These are phyloP conservation scores for Euplagia quadripunctaria DNA, from an alignment of 2,888 invertebrate species.

Conservation along the genomic window DNA sequence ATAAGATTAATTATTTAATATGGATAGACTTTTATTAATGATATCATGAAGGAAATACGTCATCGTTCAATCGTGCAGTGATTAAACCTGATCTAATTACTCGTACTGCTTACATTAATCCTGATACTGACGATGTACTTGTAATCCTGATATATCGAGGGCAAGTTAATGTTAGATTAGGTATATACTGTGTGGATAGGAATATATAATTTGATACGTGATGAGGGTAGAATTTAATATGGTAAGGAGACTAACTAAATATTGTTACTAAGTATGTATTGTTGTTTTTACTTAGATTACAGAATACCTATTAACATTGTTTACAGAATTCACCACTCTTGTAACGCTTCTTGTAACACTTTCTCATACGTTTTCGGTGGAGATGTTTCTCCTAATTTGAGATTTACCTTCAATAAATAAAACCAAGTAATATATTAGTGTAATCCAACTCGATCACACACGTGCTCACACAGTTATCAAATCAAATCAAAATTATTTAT, in stretches of 20 bases:
- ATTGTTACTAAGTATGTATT: background rate
- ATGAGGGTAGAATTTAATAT: background rate
- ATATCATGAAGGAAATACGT: constrained; percentile 4
- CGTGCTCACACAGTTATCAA: too few relatives aligned
- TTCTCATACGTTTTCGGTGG: too few relatives aligned
- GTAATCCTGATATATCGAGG: constrained; percentile 16
- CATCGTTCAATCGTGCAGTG: constrained; percentile 32
- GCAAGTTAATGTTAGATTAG: background rate
- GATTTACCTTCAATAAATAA: too few relatives aligned
- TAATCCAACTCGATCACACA: too few relatives aligned
- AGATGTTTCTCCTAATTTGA: too few relatives aligned
- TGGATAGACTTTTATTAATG: background rate
- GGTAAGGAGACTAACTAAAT: background rate
- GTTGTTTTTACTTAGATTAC: background rate
- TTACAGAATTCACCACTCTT: too few relatives aligned
- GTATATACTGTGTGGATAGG: background rate
- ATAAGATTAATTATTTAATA: background rate
- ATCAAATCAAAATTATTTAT: too few relatives aligned
- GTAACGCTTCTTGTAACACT: too few relatives aligned
- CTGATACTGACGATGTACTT: constrained; percentile 17
- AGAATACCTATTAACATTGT: background rate
- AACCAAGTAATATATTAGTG: too few relatives aligned
- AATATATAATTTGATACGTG: background rate
- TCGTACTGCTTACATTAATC: constrained; percentile 49
- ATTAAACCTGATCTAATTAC: constrained; percentile 53